These are phyloP conservation scores for Manacus vitellinus DNA, from an alignment of 2,113 vertebrate species.

Conservation along the genomic window DNA sequence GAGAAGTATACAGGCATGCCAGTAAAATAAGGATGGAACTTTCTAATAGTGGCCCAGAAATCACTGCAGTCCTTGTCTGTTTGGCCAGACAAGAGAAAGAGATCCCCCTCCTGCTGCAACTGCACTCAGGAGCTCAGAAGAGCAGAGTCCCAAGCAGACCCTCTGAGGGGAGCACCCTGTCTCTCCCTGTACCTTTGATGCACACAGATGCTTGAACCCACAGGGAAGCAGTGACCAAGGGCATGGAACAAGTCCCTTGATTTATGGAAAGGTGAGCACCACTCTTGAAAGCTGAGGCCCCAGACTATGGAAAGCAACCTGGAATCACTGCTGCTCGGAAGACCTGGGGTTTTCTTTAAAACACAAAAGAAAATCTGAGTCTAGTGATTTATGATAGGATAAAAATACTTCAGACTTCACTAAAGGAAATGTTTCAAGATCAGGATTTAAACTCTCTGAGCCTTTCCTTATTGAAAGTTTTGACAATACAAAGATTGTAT, in stretches of 20 bases:
- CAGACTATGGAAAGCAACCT: neutral
- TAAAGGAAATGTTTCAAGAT: neutral
- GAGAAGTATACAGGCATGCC: neutral
- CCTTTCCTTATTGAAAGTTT: neutral
- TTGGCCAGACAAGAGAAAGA: neutral
- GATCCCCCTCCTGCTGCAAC: neutral
- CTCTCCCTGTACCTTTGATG: neutral
- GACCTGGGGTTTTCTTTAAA: neutral
- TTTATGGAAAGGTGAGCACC: neutral
- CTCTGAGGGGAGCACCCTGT: no score
- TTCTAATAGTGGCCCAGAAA: neutral
- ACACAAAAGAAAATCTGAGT: neutral
- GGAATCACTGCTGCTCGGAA: neutral
- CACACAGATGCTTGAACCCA: fast-evolving
- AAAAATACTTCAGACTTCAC: neutral
- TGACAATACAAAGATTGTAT: neutral
- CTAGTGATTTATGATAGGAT: neutral
- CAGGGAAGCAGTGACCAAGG: neutral
- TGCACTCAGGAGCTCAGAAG: neutral
- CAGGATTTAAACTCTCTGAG: neutral
- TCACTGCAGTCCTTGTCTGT: neutral
- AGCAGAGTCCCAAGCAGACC: neutral
- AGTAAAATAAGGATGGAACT: neutral
- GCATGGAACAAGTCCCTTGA: neutral
- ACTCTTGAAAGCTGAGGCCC: neutral